Percentiles rank a stretch among this genome's conserved stretches.
Conservation (phyloP, 2,113 vertebrate genomes). For the Apistogramma diplotaenia region DNA sequence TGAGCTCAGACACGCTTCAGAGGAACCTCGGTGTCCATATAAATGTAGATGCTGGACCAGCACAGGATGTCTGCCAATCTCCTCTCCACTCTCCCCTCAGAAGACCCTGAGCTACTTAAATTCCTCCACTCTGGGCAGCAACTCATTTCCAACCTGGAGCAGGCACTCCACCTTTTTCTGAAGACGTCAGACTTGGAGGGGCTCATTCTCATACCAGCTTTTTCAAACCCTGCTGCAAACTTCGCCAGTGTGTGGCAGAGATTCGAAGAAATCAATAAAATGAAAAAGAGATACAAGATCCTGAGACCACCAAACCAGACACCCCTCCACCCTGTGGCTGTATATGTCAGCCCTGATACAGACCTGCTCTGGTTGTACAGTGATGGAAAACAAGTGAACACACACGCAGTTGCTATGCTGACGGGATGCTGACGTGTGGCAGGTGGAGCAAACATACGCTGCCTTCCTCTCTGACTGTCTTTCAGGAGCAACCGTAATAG, state of each 20-base stretch:
- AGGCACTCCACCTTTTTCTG: too few species aligned
- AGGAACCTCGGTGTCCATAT: background rate
- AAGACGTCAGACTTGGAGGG: background rate
- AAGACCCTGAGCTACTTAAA: background rate
- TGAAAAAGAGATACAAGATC: background rate
- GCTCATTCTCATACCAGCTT: background rate
- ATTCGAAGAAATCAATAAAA: background rate
- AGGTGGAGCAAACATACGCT: background rate
- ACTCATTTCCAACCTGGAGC: too few species aligned
- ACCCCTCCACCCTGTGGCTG: background rate
- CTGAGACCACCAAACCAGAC: background rate
- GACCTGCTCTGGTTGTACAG: background rate
- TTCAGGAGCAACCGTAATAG: background rate
- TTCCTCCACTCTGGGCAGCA: too few species aligned
- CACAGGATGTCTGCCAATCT: background rate
- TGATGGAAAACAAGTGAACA: background rate
- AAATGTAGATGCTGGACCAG: background rate
- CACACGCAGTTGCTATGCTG: background rate
- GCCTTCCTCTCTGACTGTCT: background rate
- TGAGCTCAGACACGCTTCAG: background rate
- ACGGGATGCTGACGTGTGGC: background rate
- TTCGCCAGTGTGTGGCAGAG: background rate
- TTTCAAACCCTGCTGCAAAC: too few species aligned
- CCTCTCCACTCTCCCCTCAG: background rate
- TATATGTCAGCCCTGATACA: background rate